Conservation (phyloP, 35 echinoderm and acorn worm species). For the Nesometra sesokonis region DNA sequence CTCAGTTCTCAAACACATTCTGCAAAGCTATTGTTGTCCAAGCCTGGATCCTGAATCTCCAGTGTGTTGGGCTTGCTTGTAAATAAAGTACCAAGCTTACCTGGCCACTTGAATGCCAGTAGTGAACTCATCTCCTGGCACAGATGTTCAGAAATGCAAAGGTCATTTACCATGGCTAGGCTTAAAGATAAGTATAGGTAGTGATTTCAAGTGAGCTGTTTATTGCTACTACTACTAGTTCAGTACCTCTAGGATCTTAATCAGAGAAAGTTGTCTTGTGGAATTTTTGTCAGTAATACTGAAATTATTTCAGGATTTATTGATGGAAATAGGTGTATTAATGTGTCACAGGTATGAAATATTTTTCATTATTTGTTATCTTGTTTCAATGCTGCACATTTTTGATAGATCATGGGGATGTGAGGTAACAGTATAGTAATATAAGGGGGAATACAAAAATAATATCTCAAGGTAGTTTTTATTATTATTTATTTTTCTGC, state of each 20-base stretch:
- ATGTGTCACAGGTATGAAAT: no score
- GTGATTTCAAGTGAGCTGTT: not conserved
- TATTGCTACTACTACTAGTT: not conserved
- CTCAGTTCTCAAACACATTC: not conserved
- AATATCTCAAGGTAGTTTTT: no score
- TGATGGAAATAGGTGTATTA: no score
- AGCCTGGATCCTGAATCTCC: not conserved
- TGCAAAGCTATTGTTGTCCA: not conserved
- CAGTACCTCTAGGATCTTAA: not conserved
- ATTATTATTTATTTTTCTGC: no score
- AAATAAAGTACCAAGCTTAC: not conserved
- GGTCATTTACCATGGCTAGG: not conserved
- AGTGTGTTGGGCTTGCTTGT: not conserved
- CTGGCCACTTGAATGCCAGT: not conserved
- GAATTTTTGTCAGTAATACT: no score
- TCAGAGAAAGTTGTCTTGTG: not conserved
- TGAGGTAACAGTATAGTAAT: no score
- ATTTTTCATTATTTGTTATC: no score
- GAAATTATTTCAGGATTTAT: no score
- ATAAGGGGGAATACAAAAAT: no score
- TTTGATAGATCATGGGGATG: no score
- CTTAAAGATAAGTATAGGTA: not conserved
- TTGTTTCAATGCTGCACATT: no score
- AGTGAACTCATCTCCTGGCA: not conserved
- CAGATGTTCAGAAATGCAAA: not conserved